Evolutionary conservation across 2,888 invertebrate genomes (phyloP).

Genomic region (Oscheius sp.): DNA sequence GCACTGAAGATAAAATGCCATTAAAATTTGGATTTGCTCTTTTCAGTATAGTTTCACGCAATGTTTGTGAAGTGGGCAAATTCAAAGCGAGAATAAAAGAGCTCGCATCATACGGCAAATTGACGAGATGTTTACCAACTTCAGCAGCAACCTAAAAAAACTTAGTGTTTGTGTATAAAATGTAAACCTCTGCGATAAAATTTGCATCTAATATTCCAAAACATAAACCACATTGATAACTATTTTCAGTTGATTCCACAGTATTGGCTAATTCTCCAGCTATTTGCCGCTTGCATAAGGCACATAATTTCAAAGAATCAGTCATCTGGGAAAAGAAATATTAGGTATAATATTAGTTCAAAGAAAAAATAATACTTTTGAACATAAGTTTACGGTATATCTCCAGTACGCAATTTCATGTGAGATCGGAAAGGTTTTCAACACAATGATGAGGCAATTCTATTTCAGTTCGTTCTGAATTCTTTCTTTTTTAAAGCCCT

Average conservation of each 20-base stretch:
- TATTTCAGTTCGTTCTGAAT: neutral
- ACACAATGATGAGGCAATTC: conserved; percentile 18
- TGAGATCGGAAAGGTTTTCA: too few relatives aligned
- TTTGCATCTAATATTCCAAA: conserved; percentile 53
- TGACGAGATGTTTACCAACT: conserved; percentile 47
- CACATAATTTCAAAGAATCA: conserved; percentile 25
- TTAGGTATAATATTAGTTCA: neutral
- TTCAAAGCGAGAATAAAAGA: conserved; percentile 65
- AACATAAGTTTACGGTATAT: neutral
- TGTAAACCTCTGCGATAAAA: conserved; percentile 47
- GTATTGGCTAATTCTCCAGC: conserved; percentile 37
- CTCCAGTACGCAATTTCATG: neutral
- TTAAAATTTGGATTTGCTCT: conserved; percentile 48
- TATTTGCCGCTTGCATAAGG: conserved; percentile 46
- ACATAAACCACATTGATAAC: conserved; percentile 49
- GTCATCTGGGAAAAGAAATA: conserved; percentile 1
- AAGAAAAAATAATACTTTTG: neutral
- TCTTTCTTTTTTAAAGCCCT: neutral
- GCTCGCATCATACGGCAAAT: conserved; percentile 59
- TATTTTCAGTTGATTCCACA: conserved; percentile 28
- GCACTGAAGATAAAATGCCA: conserved; percentile 52
- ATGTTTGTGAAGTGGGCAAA: conserved; percentile 60
- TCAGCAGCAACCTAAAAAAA: conserved; percentile 42
- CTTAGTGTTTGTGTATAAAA: neutral
- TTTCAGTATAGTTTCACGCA: conserved; percentile 46